A percentile compares a stretch with the other conserved stretches of the same genome.
Evolutionary conservation across 2,797 vertebrate species (phyloP).

Genomic region (Potorous gilbertii): DNA sequence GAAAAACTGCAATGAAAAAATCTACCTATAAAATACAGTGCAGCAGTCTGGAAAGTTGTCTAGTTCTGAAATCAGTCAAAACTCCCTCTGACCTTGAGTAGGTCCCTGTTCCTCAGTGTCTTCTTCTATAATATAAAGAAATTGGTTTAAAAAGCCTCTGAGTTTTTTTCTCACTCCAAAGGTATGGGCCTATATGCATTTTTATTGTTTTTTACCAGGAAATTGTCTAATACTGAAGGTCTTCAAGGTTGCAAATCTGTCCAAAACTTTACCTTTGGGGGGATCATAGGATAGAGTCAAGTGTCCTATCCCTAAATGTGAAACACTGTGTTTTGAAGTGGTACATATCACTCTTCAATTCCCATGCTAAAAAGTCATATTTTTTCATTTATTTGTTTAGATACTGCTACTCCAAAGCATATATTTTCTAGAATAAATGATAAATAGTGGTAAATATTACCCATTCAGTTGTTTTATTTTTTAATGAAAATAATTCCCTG

Average conservation of each 20-base stretch:
- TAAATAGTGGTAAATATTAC: constrained; percentile 43
- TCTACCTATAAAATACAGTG: not conserved
- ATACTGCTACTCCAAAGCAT: constrained; percentile 58
- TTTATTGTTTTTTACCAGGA: not conserved
- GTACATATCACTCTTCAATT: not conserved
- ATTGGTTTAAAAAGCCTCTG: not conserved
- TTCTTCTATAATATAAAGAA: not conserved
- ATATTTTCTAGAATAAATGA: constrained; percentile 56
- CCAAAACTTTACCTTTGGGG: not conserved
- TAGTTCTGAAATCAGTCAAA: not conserved
- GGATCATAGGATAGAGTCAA: not conserved
- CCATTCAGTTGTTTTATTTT: not conserved
- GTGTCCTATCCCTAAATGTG: not conserved
- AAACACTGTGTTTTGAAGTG: not conserved
- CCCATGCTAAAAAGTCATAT: not conserved
- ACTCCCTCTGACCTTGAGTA: not conserved
- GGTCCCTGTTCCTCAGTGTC: not conserved
- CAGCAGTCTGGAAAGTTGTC: not conserved
- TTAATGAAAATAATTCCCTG: constrained; percentile 18
- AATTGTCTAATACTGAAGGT: not conserved
- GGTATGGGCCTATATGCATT: not conserved
- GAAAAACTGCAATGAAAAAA: not conserved
- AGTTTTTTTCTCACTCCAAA: not conserved
- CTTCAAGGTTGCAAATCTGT: not conserved
- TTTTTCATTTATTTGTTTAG: not conserved